phyloP scores from a whole-genome alignment of 2,113 vertebrate genomes.

The Phalacrocorax brasilianus region DNA sequence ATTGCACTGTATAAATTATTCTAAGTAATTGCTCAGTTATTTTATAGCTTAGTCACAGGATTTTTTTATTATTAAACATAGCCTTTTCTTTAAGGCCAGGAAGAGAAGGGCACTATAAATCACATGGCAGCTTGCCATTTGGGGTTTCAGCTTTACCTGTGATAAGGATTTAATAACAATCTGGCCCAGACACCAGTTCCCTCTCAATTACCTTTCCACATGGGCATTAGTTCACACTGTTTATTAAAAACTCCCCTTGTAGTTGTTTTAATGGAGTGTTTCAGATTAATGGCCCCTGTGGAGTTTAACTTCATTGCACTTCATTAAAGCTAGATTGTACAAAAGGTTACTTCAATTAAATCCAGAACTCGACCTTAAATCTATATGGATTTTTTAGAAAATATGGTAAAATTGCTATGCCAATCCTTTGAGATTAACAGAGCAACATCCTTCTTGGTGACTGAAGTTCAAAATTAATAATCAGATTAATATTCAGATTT shows the following conservation, averaged over 20 bases:
- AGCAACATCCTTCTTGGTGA: constrained; percentile 60
- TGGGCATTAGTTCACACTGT: constrained; percentile 85
- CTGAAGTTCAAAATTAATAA: constrained; percentile 30
- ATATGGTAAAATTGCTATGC: constrained; percentile 74
- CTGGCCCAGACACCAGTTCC: constrained; percentile 74
- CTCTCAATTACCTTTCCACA: constrained; percentile 85
- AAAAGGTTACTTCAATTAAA: constrained; percentile 87
- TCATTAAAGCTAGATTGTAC: constrained; percentile 83
- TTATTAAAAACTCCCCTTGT: constrained; percentile 86
- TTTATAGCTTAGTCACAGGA: constrained; percentile 80
- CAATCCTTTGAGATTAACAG: constrained; percentile 76
- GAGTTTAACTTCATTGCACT: constrained; percentile 85
- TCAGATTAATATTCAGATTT: constrained; percentile 57
- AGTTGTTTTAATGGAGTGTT: constrained; percentile 84
- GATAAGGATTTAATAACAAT: constrained; percentile 83
- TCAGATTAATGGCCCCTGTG: constrained; percentile 82
- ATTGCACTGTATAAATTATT: constrained; percentile 85
- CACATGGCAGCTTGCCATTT: constrained; percentile 73
- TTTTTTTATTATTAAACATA: constrained; percentile 81
- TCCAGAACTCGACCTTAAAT: constrained; percentile 77
- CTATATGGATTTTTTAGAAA: constrained; percentile 76
- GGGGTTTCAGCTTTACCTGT: constrained; percentile 78
- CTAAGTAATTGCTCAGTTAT: constrained; percentile 84
- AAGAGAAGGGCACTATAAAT: constrained; percentile 78
- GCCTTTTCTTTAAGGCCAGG: constrained; percentile 74